phyloP scores from a whole-genome alignment of 2,888 invertebrate species.

The Amiota communis region DNA sequence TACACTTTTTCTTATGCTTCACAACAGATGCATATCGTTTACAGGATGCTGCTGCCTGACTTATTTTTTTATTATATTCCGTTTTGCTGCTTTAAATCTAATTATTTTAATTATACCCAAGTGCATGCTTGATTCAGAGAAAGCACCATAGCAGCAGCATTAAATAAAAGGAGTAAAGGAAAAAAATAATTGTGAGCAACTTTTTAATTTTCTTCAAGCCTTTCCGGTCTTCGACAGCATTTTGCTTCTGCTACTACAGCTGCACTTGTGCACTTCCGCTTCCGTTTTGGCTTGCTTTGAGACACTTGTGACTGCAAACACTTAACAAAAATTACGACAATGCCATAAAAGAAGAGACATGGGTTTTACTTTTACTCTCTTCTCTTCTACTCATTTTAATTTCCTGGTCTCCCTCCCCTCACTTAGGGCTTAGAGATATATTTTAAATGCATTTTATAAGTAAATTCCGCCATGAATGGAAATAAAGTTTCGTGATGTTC shows the following conservation, averaged over 20 bases:
- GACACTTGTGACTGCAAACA: slow-evolving; percentile 28
- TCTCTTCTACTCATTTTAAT: neutral
- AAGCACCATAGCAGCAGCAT: neutral
- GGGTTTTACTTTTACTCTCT: neutral
- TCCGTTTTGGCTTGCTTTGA: neutral
- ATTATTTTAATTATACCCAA: slow-evolving; percentile 35
- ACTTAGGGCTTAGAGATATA: no score
- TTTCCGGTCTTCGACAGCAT: neutral
- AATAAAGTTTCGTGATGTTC: slow-evolving; percentile 19
- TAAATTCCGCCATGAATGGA: neutral
- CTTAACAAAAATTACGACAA: slow-evolving; percentile 31
- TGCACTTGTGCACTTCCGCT: neutral
- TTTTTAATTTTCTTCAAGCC: slow-evolving; percentile 33
- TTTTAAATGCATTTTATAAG: slow-evolving; percentile 10
- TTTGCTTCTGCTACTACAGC: neutral
- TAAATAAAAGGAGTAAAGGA: neutral
- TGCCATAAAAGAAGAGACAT: slow-evolving; percentile 14
- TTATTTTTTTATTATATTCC: neutral
- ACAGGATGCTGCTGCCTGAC: neutral
- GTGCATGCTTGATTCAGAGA: slow-evolving; percentile 28
- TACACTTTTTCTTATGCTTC: neutral
- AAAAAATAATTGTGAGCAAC: slow-evolving; percentile 10
- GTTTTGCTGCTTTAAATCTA: slow-evolving; percentile 26
- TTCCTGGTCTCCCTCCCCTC: no score
- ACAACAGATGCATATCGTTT: no score